phyloP scores from a whole-genome alignment of 2,797 vertebrate genomes.

The Lates japonicus region DNA sequence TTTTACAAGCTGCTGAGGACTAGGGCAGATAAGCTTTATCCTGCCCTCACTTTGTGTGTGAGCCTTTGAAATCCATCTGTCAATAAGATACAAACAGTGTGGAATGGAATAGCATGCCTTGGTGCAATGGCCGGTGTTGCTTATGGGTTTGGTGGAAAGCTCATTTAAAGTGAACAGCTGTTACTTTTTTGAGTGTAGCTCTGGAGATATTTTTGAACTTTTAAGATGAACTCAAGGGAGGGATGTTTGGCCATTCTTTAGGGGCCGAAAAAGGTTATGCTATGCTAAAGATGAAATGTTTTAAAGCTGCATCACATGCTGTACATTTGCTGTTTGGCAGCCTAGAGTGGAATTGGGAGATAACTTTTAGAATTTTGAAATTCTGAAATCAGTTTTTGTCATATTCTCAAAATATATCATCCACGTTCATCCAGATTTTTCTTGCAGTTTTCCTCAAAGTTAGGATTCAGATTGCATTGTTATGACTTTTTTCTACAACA shows the following conservation, averaged over 20 bases:
- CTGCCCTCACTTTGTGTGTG: slow-evolving; percentile 75
- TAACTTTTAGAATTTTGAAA: not conserved
- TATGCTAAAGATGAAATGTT: not conserved
- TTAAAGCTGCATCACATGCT: not conserved
- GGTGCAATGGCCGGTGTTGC: slow-evolving; percentile 44
- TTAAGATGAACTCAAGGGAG: not conserved
- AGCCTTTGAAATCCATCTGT: slow-evolving; percentile 83
- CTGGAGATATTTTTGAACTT: slow-evolving; percentile 2
- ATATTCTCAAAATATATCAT: not conserved
- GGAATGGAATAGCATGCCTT: slow-evolving; percentile 42
- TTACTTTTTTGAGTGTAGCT: not conserved
- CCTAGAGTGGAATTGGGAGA: not conserved
- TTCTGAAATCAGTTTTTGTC: no score
- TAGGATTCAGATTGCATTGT: not conserved
- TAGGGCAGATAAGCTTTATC: slow-evolving; percentile 81
- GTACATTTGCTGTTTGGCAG: not conserved
- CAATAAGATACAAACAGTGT: slow-evolving; percentile 78
- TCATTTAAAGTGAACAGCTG: slow-evolving; percentile 20
- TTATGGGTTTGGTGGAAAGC: slow-evolving; percentile 29
- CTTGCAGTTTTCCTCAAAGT: no score
- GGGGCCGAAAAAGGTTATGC: not conserved
- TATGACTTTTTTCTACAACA: not conserved
- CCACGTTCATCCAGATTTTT: no score
- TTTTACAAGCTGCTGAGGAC: slow-evolving; percentile 84
- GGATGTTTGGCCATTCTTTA: not conserved